Evolutionary conservation across 2,113 vertebrate genomes (phyloP).

Genomic region (Oriolus oriolus): DNA sequence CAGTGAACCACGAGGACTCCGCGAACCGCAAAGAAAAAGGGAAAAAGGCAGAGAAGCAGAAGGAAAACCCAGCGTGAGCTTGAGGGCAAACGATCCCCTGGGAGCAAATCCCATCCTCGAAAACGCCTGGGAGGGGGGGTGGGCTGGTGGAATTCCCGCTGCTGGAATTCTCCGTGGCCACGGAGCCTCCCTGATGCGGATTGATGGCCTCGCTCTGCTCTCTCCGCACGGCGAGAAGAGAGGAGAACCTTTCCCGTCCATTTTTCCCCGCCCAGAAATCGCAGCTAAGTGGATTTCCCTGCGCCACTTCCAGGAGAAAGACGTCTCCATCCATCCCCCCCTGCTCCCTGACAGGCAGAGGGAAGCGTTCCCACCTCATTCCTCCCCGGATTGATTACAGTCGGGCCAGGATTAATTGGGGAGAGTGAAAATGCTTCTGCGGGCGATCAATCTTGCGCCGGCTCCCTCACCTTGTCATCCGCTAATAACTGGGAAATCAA

Average conservation of each 20-base stretch:
- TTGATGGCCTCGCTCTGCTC: conserved; percentile 14
- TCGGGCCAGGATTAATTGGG: conserved; percentile 68
- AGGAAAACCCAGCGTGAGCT: neutral
- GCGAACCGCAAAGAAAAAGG: neutral
- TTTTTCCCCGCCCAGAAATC: conserved; percentile 9
- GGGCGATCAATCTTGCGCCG: conserved; percentile 44
- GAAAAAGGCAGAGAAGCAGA: neutral
- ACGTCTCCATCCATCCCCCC: conserved; percentile 35
- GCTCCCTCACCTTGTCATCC: conserved; percentile 56
- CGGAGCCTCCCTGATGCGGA: conserved; percentile 18
- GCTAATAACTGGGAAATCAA: conserved; percentile 54
- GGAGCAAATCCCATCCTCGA: conserved; percentile 3
- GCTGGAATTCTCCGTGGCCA: neutral
- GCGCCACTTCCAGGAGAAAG: neutral
- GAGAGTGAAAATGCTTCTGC: conserved; percentile 49
- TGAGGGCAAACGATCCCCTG: neutral
- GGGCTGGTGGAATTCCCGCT: conserved; percentile 9
- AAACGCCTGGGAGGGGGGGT: neutral
- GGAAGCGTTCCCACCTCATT: conserved; percentile 35
- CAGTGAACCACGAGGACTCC: neutral
- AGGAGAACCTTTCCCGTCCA: neutral
- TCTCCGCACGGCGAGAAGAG: neutral
- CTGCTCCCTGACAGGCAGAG: neutral
- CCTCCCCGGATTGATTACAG: conserved; percentile 58
- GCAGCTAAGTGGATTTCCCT: neutral